Conservation (phyloP, 2,888 invertebrate species). For the Tachina lurida region DNA sequence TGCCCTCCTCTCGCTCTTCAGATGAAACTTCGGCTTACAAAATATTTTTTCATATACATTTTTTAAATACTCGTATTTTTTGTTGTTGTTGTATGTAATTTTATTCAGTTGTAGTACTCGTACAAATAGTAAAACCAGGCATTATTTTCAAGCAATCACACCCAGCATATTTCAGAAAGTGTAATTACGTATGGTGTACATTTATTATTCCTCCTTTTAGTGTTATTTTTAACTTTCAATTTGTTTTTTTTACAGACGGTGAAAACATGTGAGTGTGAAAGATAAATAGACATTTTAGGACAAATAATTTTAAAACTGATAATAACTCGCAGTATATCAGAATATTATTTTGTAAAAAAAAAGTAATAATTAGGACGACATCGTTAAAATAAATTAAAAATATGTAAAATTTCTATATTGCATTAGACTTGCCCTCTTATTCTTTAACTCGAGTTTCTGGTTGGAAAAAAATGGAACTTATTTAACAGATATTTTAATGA, state of each 20-base stretch:
- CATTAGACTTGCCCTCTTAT: no score
- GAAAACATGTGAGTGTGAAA: conserved; percentile 7
- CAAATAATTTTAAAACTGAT: background rate
- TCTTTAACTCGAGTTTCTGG: no score
- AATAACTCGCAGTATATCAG: no score
- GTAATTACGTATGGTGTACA: conserved; percentile 69
- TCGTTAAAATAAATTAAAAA: no score
- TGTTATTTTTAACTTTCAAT: conserved; percentile 33
- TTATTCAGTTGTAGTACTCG: conserved; percentile 39
- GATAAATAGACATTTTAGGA: conserved; percentile 19
- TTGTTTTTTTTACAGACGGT: background rate
- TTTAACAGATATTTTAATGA: no score
- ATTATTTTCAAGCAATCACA: conserved; percentile 65
- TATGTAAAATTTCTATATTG: no score
- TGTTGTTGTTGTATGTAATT: conserved; percentile 9
- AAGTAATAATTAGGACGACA: no score
- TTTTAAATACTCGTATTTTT: conserved; percentile 4
- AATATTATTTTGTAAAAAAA: no score
- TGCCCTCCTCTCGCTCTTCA: conserved; percentile 14
- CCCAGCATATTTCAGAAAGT: conserved; percentile 61
- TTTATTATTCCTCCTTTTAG: conserved; percentile 65
- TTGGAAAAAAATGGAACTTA: no score
- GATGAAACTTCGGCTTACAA: conserved; percentile 56
- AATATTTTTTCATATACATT: conserved; percentile 36
- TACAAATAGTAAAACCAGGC: conserved; percentile 58